Evolutionary conservation across 2,113 vertebrate genomes (phyloP).

Genomic region (Nothocercus nigrocapillus): DNA sequence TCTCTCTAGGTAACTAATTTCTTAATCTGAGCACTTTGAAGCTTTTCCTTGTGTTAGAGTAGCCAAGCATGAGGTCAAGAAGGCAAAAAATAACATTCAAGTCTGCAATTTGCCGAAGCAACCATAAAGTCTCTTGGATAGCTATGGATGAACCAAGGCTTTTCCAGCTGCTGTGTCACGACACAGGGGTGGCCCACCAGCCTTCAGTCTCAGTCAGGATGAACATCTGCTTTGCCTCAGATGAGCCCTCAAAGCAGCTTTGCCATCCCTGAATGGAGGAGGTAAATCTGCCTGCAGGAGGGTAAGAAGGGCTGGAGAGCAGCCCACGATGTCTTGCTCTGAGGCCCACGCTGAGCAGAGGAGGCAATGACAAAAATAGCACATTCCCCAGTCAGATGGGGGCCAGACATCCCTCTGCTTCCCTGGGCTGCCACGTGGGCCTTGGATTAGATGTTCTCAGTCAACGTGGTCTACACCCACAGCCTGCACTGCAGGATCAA

Average conservation of each 20-base stretch:
- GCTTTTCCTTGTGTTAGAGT: background rate
- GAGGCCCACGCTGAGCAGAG: background rate
- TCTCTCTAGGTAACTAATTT: background rate
- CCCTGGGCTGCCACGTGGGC: background rate
- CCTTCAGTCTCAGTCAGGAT: background rate
- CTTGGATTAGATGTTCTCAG: background rate
- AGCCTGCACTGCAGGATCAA: background rate
- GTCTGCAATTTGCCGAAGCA: background rate
- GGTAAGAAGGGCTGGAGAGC: background rate
- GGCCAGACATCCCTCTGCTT: background rate
- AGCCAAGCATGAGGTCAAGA: background rate
- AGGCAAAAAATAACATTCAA: background rate
- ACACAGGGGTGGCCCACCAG: no score
- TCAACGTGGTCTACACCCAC: fast-evolving
- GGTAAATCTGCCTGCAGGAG: background rate
- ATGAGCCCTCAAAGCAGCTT: background rate
- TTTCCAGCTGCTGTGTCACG: background rate
- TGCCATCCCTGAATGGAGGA: background rate
- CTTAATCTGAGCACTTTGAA: background rate
- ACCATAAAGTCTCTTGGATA: background rate
- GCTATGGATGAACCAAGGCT: background rate
- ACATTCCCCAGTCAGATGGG: fast-evolving
- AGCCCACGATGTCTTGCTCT: background rate
- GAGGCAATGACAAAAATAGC: background rate
- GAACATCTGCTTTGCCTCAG: background rate